Evolutionary conservation across 2,113 vertebrate species (phyloP).

Genomic region (Zeus faber): DNA sequence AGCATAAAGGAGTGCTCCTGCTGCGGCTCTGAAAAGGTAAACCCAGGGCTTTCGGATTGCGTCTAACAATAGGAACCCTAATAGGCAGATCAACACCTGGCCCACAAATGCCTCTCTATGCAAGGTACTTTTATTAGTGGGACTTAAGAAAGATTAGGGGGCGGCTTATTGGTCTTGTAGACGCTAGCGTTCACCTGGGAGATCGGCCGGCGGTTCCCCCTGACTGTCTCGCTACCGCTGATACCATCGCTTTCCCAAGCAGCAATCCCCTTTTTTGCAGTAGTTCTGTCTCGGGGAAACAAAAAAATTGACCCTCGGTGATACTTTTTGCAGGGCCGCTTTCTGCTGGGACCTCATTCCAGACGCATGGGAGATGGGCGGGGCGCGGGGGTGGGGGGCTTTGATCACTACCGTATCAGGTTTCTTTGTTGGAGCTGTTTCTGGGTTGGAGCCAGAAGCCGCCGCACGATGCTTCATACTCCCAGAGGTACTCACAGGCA

Average conservation of each 20-base stretch:
- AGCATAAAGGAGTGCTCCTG: conserved; percentile 43
- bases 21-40: conserved; percentile 45
- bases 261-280: no score
- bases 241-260: no score
- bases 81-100: conserved; percentile 37
- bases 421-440: conserved; percentile 36
- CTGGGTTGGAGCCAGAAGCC: conserved; percentile 32
- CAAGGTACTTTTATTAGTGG: conserved; percentile 39
- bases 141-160: conserved; percentile 49
- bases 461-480: conserved; percentile 30
- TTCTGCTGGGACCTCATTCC: no score
- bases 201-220: conserved; percentile 34
- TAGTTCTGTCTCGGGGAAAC: no score
- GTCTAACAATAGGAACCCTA: conserved; percentile 44
- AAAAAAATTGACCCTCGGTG: no score
- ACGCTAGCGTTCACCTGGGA: conserved; percentile 34
- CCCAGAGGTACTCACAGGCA: conserved; percentile 28
- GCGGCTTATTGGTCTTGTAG: conserved; percentile 44
- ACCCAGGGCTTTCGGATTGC: conserved; percentile 43
- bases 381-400: background rate
- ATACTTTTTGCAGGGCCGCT: no score
- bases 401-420: conserved; percentile 37
- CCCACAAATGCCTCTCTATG: conserved; percentile 43
- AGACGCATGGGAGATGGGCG: conserved; percentile 9
- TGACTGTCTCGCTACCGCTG: conserved; percentile 26